phyloP scores from a whole-genome alignment of 2,888 invertebrate species.

The Lamproptera curius region DNA sequence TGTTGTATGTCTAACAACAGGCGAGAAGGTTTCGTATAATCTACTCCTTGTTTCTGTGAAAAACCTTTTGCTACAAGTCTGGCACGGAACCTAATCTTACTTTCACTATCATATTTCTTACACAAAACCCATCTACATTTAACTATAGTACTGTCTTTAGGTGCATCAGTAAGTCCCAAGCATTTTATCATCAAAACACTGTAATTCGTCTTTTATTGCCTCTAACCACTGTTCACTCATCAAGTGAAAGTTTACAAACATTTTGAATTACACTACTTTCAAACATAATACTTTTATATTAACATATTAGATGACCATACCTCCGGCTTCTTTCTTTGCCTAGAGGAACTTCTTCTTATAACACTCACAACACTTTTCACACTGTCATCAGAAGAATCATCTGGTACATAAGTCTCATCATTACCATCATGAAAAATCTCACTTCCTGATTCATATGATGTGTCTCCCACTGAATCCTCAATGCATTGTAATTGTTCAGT shows the following conservation, averaged over 20 bases:
- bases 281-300: constrained; percentile 2
- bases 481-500: neutral
- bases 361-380: neutral
- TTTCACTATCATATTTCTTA: constrained; percentile 18
- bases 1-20: constrained; percentile 15
- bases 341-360: neutral
- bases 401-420: neutral
- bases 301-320: constrained; percentile 12
- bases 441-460: neutral
- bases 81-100: constrained; percentile 20
- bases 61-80: constrained; percentile 24
- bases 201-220: constrained; percentile 17
- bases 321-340: constrained; percentile 1
- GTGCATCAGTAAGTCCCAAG: constrained; percentile 17
- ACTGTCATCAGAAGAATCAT: neutral
- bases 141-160: constrained; percentile 9
- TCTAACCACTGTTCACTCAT: constrained; percentile 16
- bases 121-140: constrained; percentile 19
- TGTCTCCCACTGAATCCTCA: constrained; percentile 4
- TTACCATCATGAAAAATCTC: neutral
- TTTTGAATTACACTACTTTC: neutral
- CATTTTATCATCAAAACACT: constrained; percentile 18
- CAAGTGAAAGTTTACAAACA: neutral
- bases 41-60: constrained; percentile 19
- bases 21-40: constrained; percentile 19